A percentile compares a stretch with the other conserved stretches of the same genome.
These are phyloP conservation scores for Lasius fuliginosus DNA, from an alignment of 2,888 invertebrate species.

Conservation along the genomic window DNA sequence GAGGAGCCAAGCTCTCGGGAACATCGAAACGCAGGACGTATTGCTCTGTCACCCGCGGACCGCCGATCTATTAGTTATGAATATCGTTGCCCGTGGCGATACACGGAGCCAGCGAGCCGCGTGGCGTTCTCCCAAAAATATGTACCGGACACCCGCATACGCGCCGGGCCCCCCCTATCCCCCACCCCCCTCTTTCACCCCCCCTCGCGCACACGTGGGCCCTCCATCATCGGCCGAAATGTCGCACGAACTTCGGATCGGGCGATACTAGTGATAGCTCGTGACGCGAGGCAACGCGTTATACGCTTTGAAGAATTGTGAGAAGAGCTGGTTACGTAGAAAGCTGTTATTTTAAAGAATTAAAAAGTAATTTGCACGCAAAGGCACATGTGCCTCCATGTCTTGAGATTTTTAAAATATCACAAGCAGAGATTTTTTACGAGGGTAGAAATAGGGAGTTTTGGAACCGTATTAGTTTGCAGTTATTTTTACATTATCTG, in stretches of 20 bases:
- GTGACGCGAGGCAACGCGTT: background rate
- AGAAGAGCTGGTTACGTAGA: background rate
- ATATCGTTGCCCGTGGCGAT: conserved; percentile 85
- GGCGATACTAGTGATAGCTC: background rate
- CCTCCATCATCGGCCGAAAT: conserved; percentile 26
- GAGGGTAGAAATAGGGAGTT: no score
- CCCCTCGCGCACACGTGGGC: conserved; percentile 35
- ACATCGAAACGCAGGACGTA: conserved; percentile 85
- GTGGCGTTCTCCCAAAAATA: conserved; percentile 82
- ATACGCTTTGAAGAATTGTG: background rate
- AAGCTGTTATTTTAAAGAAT: background rate
- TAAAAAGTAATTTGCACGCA: background rate
- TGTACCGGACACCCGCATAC: conserved; percentile 76
- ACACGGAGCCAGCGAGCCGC: conserved; percentile 79
- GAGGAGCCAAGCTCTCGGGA: conserved; percentile 73
- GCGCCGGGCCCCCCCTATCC: conserved; percentile 50
- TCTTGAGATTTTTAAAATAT: background rate
- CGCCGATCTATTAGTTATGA: conserved; percentile 86
- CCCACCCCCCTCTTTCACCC: no score
- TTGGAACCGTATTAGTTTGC: background rate
- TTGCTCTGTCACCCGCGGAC: conserved; percentile 85
- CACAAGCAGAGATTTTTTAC: background rate
- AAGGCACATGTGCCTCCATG: background rate
- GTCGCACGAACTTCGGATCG: conserved; percentile 29
- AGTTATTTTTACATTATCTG: background rate